phyloP scores from a whole-genome alignment of 2,888 invertebrate species.

The Torymus auratus region DNA sequence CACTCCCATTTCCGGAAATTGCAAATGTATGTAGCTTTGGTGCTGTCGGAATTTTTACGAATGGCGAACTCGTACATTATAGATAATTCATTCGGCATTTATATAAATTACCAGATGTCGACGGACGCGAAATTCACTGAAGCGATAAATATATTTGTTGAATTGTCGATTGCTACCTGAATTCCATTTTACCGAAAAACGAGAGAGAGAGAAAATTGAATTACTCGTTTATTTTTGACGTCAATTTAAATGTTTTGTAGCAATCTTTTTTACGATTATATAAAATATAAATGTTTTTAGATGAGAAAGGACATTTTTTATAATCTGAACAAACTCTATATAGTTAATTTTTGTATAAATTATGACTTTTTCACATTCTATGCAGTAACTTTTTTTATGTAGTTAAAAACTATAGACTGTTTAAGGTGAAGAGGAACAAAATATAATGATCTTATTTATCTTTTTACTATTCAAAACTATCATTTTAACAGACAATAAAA shows the following conservation, averaged over 20 bases:
- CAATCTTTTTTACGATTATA: neutral
- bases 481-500: no score
- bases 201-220: neutral
- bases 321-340: no score
- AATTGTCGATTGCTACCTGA: slow-evolving; percentile 4
- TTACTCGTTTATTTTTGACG: neutral
- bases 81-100: slow-evolving; percentile 30
- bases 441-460: no score
- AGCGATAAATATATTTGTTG: slow-evolving; percentile 31
- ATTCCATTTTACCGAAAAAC: neutral
- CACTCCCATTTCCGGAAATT: neutral
- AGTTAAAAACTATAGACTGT: no score
- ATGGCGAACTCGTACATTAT: slow-evolving; percentile 15
- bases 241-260: neutral
- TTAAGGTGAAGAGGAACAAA: no score
- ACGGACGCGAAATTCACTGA: neutral
- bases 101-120: slow-evolving; percentile 22
- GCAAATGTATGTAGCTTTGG: neutral
- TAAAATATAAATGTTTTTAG: neutral
- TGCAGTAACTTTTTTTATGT: no score
- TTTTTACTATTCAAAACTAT: no score
- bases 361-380: no score
- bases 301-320: no score
- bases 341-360: no score
- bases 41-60: slow-evolving; percentile 2